Conservation (phyloP, 2,797 vertebrate genomes). For the Pseudochaenichthys georgianus region DNA sequence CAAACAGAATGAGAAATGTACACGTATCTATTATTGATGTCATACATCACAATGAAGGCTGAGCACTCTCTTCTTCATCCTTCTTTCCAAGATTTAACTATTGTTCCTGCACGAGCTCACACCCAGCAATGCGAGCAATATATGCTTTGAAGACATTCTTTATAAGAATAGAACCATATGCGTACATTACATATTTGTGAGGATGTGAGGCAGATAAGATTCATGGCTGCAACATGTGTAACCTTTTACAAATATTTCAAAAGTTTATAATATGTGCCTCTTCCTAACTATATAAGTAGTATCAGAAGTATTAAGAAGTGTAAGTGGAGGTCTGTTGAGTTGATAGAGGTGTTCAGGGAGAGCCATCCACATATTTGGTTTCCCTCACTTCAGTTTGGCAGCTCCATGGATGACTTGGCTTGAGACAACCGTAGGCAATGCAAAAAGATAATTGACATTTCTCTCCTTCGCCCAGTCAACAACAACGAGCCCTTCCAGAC, state of each 20-base stretch:
- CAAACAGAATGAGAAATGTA: slow-evolving; percentile 29
- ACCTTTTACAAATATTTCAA: neutral
- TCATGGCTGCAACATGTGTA: neutral
- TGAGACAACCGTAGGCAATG: slow-evolving; percentile 40
- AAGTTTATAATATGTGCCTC: neutral
- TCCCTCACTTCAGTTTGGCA: slow-evolving; percentile 18
- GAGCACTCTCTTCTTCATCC: slow-evolving; percentile 1
- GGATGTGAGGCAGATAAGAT: neutral
- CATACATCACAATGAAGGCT: slow-evolving; percentile 20
- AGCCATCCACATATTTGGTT: slow-evolving; percentile 4
- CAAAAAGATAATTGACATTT: slow-evolving; percentile 45
- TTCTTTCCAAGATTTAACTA: neutral
- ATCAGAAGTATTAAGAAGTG: neutral
- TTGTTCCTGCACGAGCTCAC: neutral
- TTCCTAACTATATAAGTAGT: slow-evolving; percentile 3
- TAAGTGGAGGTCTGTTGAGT: neutral
- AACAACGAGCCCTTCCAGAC: slow-evolving; percentile 20
- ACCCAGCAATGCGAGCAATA: neutral
- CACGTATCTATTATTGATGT: slow-evolving; percentile 31
- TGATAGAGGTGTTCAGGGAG: slow-evolving; percentile 9
- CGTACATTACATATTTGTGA: neutral
- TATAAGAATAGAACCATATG: neutral
- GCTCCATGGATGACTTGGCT: slow-evolving; percentile 39
- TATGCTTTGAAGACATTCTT: neutral
- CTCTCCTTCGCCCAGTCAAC: slow-evolving; percentile 22